These are phyloP conservation scores for Eriocheir sinensis DNA, from an alignment of 1,140 invertebrate species.

Conservation along the genomic window DNA sequence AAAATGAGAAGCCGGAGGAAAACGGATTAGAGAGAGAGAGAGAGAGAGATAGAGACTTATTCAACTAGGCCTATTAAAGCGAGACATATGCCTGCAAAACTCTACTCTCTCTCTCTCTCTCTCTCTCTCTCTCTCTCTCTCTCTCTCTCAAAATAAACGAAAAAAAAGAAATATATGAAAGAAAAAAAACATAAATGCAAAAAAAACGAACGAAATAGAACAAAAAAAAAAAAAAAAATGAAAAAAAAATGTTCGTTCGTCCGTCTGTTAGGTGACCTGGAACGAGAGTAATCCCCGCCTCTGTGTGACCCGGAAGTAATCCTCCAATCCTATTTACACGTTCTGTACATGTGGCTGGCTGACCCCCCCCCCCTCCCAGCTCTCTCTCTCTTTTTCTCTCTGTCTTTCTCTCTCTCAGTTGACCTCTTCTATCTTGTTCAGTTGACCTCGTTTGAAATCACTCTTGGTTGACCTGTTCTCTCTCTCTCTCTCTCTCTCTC, in stretches of 20 bases:
- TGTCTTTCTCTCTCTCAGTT: neutral
- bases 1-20: neutral
- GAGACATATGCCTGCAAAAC: neutral
- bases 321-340: neutral
- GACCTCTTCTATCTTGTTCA: neutral
- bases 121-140: constrained; percentile 40
- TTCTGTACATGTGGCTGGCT: neutral
- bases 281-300: too few relatives aligned
- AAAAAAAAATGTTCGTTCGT: too few relatives aligned
- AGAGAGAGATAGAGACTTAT: neutral
- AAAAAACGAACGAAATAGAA: neutral
- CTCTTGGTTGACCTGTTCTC: neutral
- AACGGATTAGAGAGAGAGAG: neutral
- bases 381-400: neutral
- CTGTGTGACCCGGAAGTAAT: neutral
- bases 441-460: neutral
- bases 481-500: neutral
- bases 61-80: neutral
- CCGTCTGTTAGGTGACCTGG: too few relatives aligned
- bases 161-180: neutral
- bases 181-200: neutral
- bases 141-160: neutral
- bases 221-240: neutral
- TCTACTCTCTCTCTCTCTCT: constrained; percentile 12
- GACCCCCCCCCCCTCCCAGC: neutral